phyloP scores from a whole-genome alignment of 2,113 vertebrate genomes.

The Chloebia gouldiae region DNA sequence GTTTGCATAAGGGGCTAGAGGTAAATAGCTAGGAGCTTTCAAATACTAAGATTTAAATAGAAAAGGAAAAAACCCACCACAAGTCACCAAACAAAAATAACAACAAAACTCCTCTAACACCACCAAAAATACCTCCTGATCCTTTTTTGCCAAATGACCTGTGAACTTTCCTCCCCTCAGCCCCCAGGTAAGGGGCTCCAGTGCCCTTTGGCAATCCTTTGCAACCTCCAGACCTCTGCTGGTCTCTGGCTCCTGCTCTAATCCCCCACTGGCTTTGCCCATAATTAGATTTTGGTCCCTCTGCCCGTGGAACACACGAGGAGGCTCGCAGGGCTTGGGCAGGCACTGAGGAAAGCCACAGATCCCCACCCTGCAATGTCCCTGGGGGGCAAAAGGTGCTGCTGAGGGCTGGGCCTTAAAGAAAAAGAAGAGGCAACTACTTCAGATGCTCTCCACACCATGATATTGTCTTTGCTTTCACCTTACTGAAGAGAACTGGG shows the following conservation, averaged over 20 bases:
- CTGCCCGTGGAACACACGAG: not conserved
- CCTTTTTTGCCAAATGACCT: not conserved
- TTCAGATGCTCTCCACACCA: not conserved
- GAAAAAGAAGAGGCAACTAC: not conserved
- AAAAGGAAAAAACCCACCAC: not conserved
- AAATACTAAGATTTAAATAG: not conserved
- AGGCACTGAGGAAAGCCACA: accelerated
- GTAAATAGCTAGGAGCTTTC: constrained; percentile 8
- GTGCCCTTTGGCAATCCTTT: accelerated
- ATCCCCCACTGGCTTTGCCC: accelerated
- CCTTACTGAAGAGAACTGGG: not conserved
- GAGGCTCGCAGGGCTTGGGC: not conserved
- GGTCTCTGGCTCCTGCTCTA: not conserved
- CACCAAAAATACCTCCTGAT: not conserved
- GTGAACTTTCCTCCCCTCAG: not conserved
- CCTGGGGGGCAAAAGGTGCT: not conserved
- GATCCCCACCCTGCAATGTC: accelerated
- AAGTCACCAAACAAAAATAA: not conserved
- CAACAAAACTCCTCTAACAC: not conserved
- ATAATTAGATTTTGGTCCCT: not conserved
- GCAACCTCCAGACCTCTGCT: not conserved
- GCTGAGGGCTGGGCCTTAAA: not conserved
- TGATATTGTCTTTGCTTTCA: not conserved
- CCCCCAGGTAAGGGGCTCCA: not conserved
- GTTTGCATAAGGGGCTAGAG: not conserved